These are phyloP conservation scores for Polyommatus iphigenia DNA, from an alignment of 2,888 invertebrate species.

Conservation along the genomic window DNA sequence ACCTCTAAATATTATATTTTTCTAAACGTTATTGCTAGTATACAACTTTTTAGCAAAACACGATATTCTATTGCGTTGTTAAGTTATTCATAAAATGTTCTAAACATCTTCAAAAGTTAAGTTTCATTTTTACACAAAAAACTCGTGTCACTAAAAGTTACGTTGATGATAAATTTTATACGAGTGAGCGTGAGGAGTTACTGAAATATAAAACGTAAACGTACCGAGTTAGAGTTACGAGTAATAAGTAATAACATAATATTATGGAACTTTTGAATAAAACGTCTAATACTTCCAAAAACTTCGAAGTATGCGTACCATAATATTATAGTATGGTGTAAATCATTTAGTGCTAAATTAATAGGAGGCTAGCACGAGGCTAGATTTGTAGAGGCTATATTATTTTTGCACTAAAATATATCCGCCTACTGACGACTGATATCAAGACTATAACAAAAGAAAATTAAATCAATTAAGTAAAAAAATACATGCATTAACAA, in stretches of 20 bases:
- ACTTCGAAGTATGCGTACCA: neutral
- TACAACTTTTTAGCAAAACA: too few relatives aligned
- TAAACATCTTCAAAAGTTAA: neutral
- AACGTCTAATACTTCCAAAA: neutral
- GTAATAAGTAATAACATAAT: neutral
- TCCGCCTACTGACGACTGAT: neutral
- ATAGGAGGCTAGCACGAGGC: too few relatives aligned
- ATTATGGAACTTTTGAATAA: neutral
- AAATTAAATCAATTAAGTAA: neutral
- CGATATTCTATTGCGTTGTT: neutral
- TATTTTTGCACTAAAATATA: neutral
- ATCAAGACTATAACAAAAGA: neutral
- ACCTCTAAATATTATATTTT: too few relatives aligned
- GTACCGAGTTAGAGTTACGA: neutral
- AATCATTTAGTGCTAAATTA: neutral
- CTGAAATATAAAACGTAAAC: neutral
- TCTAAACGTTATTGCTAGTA: too few relatives aligned
- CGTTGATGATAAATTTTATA: neutral
- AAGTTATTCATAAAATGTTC: neutral
- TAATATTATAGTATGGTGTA: neutral
- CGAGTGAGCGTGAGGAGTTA: neutral
- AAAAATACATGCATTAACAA: neutral
- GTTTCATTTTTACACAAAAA: neutral
- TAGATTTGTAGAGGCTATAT: too few relatives aligned
- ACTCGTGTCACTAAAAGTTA: constrained; percentile 8